Base-by-base conservation (phyloP, 1,140 invertebrate genomes). In the Bombus haemorrhoidalis region DNA sequence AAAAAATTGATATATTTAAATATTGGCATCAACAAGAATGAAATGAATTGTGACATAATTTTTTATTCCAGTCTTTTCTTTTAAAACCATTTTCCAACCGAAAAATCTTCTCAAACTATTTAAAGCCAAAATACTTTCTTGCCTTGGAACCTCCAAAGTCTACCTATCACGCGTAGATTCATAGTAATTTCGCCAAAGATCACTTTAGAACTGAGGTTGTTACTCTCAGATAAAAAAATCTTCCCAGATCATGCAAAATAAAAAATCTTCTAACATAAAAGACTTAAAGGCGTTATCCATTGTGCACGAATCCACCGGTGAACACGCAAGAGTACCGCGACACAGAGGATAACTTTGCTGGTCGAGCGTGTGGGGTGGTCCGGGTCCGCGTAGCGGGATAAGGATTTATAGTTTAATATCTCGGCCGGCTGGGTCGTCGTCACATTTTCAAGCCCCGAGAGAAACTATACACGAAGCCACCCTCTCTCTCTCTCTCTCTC, bases 381-480 rank as follows among this genome's bases (percentile, higher is more conserved):
- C 43, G 88, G 93, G 92, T 93, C 93, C 93, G 88, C 91, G 79
- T 91, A 93, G 90, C 88, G 91, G 94, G 93, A 95, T 95, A 95
- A 95, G 93, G 94, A 95, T 95, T 95, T 95, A 95, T 95, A 95
- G 94, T 95, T 95, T 95, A 95, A 95, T 95, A 95, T 95, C 94
- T 95, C 93, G 93, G 92, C 92, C 93, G 91, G 91, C 90, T 88
- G 93, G 92, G 92, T 86, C 92, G 93, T 94, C 93, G 93, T 95
- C 95, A 94, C 94, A 94, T 95, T 95, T 95, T 94, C 94, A 92
- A 93, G 91, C 93, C 92, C 90, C 90, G 89, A 89, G 93, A 92
- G 91, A 92, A 93, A 94, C 93, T 95, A 93, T 94, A 93, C 90
- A 81, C 88, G 28, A 85, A 71, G 86, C 88, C 87, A 85, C 87